Conservation (phyloP, 2,888 invertebrate genomes). For the Eupithecia inturbata region DNA sequence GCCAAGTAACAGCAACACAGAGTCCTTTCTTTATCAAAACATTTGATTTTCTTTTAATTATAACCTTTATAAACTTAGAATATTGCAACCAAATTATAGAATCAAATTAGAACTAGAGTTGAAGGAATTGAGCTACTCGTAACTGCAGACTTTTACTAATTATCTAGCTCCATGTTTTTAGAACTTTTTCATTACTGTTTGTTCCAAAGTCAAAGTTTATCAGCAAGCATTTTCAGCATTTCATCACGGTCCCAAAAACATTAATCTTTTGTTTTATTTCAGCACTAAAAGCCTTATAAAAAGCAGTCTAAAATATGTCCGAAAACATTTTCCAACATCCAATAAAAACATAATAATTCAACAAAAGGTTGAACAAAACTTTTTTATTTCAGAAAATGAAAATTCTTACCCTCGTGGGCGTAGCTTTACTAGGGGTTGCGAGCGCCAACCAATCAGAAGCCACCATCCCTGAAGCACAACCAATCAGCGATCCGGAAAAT, state of each 20-base stretch:
- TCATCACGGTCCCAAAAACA: background rate
- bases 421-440: slow-evolving; percentile 56
- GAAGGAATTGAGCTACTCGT: too few species aligned
- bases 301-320: background rate
- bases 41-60: too few species aligned
- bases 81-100: too few species aligned
- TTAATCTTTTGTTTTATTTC: background rate
- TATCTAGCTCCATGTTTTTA: too few species aligned
- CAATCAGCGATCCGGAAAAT: slow-evolving; percentile 54
- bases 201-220: background rate
- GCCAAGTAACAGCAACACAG: too few species aligned
- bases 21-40: too few species aligned
- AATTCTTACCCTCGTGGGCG: slow-evolving; percentile 68
- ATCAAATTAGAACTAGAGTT: too few species aligned
- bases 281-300: background rate
- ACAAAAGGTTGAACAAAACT: background rate
- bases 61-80: too few species aligned
- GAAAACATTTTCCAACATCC: background rate
- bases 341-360: slow-evolving; percentile 3
- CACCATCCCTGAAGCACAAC: slow-evolving; percentile 48
- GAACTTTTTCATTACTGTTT: background rate
- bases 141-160: too few species aligned
- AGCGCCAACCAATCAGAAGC: slow-evolving; percentile 60
- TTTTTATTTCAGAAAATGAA: slow-evolving; percentile 50
- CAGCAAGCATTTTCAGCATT: background rate